Base-by-base conservation (phyloP, 2,888 invertebrate species). In the Timandra comae region DNA sequence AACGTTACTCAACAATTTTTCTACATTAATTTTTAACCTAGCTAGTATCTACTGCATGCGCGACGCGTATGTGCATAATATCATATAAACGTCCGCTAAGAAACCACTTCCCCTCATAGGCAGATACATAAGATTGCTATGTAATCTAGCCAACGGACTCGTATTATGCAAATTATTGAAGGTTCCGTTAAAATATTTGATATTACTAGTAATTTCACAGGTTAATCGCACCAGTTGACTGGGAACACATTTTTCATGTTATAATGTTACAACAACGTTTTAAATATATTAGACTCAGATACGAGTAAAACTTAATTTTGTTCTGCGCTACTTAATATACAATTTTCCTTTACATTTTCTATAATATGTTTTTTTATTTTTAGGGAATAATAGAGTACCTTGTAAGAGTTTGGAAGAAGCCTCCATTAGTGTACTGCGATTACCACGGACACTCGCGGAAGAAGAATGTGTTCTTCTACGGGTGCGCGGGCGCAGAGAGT, bases 391-490 rank as follows among this genome's bases (percentile, higher is more conserved):
- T 91, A 70, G 90, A 91, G 60, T 90, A 90, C 57, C 74, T 89
- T 49, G 84, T 85, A 27, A 84, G 87, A 27, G 87, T 89, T 22
- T 78, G 90, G 78, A 87, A 87, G 57, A 87, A 87, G 37, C 84
- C 88, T 6, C 89, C 90, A 11, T 73, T 88, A 49, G 88, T 91
- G 27, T 93, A 90, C 75, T 91, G 92, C 66, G 93, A 94, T 74
- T 91, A 91, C 61, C 93, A 93, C 69, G 94, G 93, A 0, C 95
- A 95, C 76, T 95, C 95, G 42, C 87, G 94, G 34, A 90, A 91
- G 71, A 93, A 94, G 82, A 94, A 94, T 64, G 92, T 94, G 46
- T 95, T 95, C 81, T 88, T 95, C 57, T 95, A 93, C 69, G 95
- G 95, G 9, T 95, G 95, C 75, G 92, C 90, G 30, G 85, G 86